These are phyloP conservation scores for Cephus pygmeus DNA, from an alignment of 2,888 invertebrate species.

Conservation along the genomic window DNA sequence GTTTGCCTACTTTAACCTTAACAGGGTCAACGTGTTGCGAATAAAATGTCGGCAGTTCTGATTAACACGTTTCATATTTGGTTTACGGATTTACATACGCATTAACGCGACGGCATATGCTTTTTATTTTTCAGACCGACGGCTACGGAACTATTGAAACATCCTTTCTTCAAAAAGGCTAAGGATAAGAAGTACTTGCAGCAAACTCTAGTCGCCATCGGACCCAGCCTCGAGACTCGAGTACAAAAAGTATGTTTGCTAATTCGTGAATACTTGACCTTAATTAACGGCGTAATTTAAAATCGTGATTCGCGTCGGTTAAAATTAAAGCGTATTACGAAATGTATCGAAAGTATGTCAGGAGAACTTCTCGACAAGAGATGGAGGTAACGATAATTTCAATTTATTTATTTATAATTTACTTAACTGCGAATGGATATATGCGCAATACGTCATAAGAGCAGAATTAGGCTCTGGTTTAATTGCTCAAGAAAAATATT, in stretches of 20 bases:
- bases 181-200: slow-evolving; percentile 92
- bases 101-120: not conserved
- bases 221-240: slow-evolving; percentile 89
- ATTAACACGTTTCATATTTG: slow-evolving; percentile 9
- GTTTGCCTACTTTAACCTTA: not conserved
- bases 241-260: slow-evolving; percentile 81
- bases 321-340: not conserved
- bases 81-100: not conserved
- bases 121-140: slow-evolving; percentile 74
- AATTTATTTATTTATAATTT: not conserved
- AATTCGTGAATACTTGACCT: slow-evolving; percentile 1
- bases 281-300: not conserved
- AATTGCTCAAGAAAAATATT: not conserved
- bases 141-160: slow-evolving; percentile 94
- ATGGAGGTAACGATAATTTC: slow-evolving; percentile 9
- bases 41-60: not conserved
- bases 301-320: not conserved
- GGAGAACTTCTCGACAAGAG: slow-evolving; percentile 12
- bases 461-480: not conserved
- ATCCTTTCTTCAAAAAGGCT: slow-evolving; percentile 98
- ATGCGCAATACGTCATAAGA: not conserved
- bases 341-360: slow-evolving; percentile 20
- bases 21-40: not conserved
- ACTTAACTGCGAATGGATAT: not conserved
- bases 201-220: slow-evolving; percentile 85